Conservation (phyloP, 2,113 vertebrate species). For the Elanoides forficatus region DNA sequence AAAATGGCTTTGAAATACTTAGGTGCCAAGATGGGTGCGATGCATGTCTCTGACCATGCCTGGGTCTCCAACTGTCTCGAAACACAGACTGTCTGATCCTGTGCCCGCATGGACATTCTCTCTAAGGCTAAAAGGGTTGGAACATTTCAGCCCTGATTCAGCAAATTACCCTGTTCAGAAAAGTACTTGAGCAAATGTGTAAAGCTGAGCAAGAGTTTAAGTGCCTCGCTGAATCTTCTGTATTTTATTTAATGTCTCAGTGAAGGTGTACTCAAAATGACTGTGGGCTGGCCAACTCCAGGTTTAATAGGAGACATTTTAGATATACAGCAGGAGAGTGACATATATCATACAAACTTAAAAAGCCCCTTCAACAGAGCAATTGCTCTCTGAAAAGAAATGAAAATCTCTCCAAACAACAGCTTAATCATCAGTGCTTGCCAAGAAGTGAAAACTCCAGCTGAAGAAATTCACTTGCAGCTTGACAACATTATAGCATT, state of each 20-base stretch:
- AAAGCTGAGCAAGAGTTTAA: background rate
- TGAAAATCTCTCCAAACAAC: background rate
- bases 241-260: background rate
- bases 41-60: background rate
- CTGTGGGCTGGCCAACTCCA: background rate
- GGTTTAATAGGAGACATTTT: background rate
- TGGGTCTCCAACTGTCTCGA: background rate
- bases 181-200: background rate
- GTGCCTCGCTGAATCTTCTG: background rate
- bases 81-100: background rate
- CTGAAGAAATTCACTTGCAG: background rate
- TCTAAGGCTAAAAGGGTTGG: background rate
- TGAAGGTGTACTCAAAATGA: background rate
- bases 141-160: background rate
- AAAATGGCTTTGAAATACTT: background rate
- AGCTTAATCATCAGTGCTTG: background rate
- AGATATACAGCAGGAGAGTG: background rate
- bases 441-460: background rate
- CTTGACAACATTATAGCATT: background rate
- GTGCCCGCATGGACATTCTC: fast-evolving
- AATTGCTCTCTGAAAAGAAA: background rate
- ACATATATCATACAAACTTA: background rate
- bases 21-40: background rate
- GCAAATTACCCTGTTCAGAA: background rate
- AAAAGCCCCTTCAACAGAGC: background rate